These are phyloP conservation scores for Vanacampus margaritifer DNA, from an alignment of 2,113 vertebrate genomes.

Conservation along the genomic window DNA sequence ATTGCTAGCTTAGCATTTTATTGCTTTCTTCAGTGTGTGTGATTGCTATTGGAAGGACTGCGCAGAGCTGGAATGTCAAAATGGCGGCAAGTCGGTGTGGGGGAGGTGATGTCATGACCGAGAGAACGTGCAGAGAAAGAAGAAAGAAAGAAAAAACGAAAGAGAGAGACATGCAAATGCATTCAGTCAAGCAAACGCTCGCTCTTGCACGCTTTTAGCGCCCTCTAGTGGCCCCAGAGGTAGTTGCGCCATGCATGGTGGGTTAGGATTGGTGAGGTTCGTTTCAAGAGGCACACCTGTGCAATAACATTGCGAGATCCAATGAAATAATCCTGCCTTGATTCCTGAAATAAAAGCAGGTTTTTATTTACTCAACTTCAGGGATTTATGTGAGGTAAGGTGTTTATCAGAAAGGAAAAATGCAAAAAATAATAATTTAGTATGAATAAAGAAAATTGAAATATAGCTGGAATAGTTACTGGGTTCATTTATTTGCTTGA, in stretches of 20 bases:
- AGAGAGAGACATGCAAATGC: slow-evolving; percentile 66
- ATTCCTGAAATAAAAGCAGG: not conserved
- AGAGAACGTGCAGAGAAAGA: slow-evolving; percentile 33
- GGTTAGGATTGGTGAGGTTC: not conserved
- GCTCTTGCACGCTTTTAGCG: slow-evolving; percentile 44
- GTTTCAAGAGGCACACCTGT: not conserved
- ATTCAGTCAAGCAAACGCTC: slow-evolving; percentile 57
- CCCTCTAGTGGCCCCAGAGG: slow-evolving; percentile 67
- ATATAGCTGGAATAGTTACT: too few relatives aligned
- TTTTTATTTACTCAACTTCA: not conserved
- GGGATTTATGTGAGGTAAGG: not conserved
- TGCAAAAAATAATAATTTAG: too few relatives aligned
- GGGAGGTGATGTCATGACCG: slow-evolving; percentile 28
- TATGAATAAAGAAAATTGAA: too few relatives aligned
- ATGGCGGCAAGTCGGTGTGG: slow-evolving; percentile 65
- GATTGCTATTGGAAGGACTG: not conserved
- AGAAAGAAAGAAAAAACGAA: slow-evolving; percentile 37
- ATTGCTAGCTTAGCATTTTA: slow-evolving; percentile 55
- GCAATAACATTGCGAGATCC: not conserved
- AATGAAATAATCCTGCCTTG: not conserved
- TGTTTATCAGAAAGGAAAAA: not conserved
- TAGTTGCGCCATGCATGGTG: slow-evolving; percentile 61
- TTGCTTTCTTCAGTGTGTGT: slow-evolving; percentile 59
- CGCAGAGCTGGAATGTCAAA: slow-evolving; percentile 62
- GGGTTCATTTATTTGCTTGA: too few relatives aligned